Base-by-base conservation (phyloP, 2,888 invertebrate species). In the Alsophila aescularia region DNA sequence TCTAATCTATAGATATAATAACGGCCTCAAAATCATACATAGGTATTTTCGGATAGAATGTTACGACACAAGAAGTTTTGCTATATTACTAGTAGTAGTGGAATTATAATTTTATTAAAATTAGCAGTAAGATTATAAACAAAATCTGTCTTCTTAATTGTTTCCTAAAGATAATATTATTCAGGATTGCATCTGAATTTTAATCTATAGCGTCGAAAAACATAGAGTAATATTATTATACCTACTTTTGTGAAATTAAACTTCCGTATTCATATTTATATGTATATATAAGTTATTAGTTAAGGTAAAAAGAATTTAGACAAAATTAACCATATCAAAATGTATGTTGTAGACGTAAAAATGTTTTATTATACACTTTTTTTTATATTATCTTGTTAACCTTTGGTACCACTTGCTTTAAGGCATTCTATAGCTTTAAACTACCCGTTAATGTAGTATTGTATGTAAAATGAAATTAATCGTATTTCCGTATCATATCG, bases 1-100 rank as follows among this genome's bases (percentile, higher is more conserved):
- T n/a, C n/a, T 72, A 75, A 70, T 70, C 39, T 41, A 41, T 50
- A 35, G 36, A 37, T 42, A 37, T 71, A 73, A 67, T 67, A 78
- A 77, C 70, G 79, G 79, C 81, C 85, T 83, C 77, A 74, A 69
- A 60, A 70, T 52, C 72, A 75, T 74, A 66, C 72, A 82, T 85
- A 87, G 72, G 79, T 79, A 89, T 87, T 86, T 87, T 87, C 85
- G 79, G 83, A 88, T 88, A 87, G 87, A 83, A 78, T 82, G 75
- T 83, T 79, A 73, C 65, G 73, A 66, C 72, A 44, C 53, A 43
- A 49, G 7, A 32, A 52, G 39, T 35, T 58, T 58, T 40, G 41
- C 50, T 37, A 41, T 35, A 18, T 37, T 35, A 50, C 12, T 47
- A 43, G 44, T 36, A 37, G 24, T 39, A 54, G 34, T 16, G 16